Evolutionary conservation across 2,888 invertebrate species (phyloP).

Genomic region (Bombylius major): DNA sequence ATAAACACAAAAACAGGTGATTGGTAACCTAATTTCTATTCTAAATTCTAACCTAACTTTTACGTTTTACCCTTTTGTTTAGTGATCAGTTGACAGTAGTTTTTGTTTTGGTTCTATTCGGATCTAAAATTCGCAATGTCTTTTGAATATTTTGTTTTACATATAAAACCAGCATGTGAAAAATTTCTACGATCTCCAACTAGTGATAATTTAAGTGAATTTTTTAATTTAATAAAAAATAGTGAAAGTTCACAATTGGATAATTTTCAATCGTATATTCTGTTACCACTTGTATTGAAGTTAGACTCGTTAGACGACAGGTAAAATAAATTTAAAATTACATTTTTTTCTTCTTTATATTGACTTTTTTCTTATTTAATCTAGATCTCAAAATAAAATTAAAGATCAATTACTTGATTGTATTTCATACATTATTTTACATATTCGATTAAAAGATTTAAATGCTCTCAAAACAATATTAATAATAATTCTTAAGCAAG

Average conservation of each 20-base stretch:
- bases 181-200: slow-evolving; percentile 24
- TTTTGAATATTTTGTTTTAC: slow-evolving; percentile 25
- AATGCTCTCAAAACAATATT: slow-evolving; percentile 28
- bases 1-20: too few relatives aligned
- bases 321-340: slow-evolving; percentile 16
- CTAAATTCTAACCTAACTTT: too few relatives aligned
- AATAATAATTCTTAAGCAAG: slow-evolving; percentile 25
- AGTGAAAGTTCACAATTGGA: slow-evolving; percentile 26
- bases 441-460: slow-evolving; percentile 25
- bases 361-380: background rate
- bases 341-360: background rate
- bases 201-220: slow-evolving; percentile 18
- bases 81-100: too few relatives aligned
- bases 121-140: slow-evolving; percentile 15
- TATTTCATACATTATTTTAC: slow-evolving; percentile 10
- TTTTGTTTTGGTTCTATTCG: too few relatives aligned
- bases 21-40: too few relatives aligned
- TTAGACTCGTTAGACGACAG: slow-evolving; percentile 24
- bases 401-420: background rate
- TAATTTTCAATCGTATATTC: slow-evolving; percentile 27
- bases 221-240: slow-evolving; percentile 23
- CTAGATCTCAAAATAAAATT: background rate
- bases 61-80: too few relatives aligned
- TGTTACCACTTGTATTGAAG: slow-evolving; percentile 29
- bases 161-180: slow-evolving; percentile 29